phyloP scores from a whole-genome alignment of 2,113 vertebrate species.

The Seriola aureovittata region DNA sequence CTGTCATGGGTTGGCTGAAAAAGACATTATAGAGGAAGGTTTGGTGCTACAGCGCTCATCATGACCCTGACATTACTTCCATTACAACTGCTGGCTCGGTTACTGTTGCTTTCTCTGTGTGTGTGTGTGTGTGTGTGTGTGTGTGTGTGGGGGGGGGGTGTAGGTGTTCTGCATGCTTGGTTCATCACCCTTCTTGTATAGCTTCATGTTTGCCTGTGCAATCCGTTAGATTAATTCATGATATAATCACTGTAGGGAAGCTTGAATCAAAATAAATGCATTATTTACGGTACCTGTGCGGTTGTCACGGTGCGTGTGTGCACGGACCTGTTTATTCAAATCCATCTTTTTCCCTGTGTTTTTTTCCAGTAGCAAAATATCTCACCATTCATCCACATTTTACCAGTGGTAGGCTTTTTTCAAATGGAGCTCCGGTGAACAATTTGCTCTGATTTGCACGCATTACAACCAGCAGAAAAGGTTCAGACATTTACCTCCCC shows the following conservation, averaged over 20 bases:
- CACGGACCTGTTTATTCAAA: constrained; percentile 6
- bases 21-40: constrained; percentile 36
- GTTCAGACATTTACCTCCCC: constrained; percentile 34
- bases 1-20: constrained; percentile 30
- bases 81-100: constrained; percentile 18
- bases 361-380: constrained; percentile 20
- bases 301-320: background rate
- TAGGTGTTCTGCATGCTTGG: constrained; percentile 20
- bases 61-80: constrained; percentile 27
- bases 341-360: background rate
- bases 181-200: constrained; percentile 20
- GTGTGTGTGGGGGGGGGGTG: constrained; percentile 13
- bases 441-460: constrained; percentile 54
- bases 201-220: constrained; percentile 10
- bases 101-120: background rate
- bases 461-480: constrained; percentile 23
- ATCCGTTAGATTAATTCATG: constrained; percentile 42
- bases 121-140: background rate
- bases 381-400: constrained; percentile 25
- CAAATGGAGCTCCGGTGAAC: constrained; percentile 13
- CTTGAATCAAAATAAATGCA: constrained; percentile 16
- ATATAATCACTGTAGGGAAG: constrained; percentile 6
- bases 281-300: constrained; percentile 29
- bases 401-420: constrained; percentile 26
- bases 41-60: constrained; percentile 14